Conservation (phyloP, 1,140 invertebrate genomes). For the Leptoteleia sp. region DNA sequence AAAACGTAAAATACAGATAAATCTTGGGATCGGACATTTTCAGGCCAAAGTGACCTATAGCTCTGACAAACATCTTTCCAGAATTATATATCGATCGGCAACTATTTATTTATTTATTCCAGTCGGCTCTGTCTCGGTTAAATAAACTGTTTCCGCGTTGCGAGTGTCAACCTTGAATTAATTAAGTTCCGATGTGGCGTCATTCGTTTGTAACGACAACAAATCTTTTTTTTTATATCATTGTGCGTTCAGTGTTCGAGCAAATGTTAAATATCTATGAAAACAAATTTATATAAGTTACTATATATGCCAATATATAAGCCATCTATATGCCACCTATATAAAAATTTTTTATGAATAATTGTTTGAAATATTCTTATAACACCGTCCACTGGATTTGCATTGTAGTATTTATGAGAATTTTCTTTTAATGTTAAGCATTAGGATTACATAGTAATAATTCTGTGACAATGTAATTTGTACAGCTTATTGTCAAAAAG, state of each 20-base stretch:
- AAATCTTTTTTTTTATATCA: too few relatives aligned
- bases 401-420: conserved; percentile 12
- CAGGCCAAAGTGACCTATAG: conserved; percentile 35
- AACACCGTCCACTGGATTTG: neutral
- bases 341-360: too few relatives aligned
- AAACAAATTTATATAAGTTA: too few relatives aligned
- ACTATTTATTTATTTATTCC: conserved; percentile 49
- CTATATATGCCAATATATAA: too few relatives aligned
- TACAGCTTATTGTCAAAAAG: conserved; percentile 38
- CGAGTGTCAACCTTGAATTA: neutral
- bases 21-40: conserved; percentile 38
- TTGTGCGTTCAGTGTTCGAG: too few relatives aligned
- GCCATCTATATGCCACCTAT: too few relatives aligned
- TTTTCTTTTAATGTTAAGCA: neutral
- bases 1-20: conserved; percentile 34
- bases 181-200: too few relatives aligned
- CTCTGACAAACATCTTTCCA: conserved; percentile 47
- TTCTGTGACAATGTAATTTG: conserved; percentile 29
- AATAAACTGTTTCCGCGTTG: conserved; percentile 12
- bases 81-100: conserved; percentile 39
- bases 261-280: too few relatives aligned
- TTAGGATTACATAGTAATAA: conserved; percentile 16
- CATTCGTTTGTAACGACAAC: too few relatives aligned
- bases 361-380: too few relatives aligned
- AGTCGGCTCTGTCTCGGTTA: conserved; percentile 14